phyloP scores from a whole-genome alignment of 2,888 invertebrate species.

The Stenodema calcarata region DNA sequence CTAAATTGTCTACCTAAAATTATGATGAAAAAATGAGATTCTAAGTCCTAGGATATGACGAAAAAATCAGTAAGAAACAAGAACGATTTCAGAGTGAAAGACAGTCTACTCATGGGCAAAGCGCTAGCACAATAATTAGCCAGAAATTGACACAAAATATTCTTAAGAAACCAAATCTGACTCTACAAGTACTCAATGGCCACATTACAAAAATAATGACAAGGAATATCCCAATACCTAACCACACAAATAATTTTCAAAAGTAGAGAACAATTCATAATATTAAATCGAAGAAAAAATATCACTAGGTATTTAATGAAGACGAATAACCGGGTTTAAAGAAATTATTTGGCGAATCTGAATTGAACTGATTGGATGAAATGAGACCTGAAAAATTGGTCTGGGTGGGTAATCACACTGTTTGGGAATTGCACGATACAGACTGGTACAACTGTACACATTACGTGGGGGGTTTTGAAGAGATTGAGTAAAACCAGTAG shows the following conservation, averaged over 20 bases:
- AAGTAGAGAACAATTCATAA: background rate
- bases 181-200: background rate
- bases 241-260: slow-evolving; percentile 18
- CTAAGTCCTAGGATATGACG: background rate
- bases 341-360: slow-evolving; percentile 23
- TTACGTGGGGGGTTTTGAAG: background rate
- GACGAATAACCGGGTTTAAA: background rate
- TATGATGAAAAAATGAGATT: background rate
- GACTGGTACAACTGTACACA: background rate
- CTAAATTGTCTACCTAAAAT: slow-evolving; percentile 20
- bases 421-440: background rate
- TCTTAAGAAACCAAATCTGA: background rate
- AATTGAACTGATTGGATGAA: background rate
- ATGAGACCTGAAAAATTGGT: background rate
- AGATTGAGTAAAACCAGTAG: background rate
- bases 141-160: background rate
- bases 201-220: slow-evolving; percentile 12
- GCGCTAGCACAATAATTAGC: slow-evolving; percentile 33
- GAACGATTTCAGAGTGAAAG: background rate
- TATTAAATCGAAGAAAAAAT: background rate
- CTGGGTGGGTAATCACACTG: background rate
- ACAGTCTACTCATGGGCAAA: slow-evolving; percentile 42
- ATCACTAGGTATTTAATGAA: background rate
- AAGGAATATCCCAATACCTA: background rate
- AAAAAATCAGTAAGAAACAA: background rate